These are phyloP conservation scores for Hippocampus comes DNA, from an alignment of 2,113 vertebrate genomes.

Conservation along the genomic window DNA sequence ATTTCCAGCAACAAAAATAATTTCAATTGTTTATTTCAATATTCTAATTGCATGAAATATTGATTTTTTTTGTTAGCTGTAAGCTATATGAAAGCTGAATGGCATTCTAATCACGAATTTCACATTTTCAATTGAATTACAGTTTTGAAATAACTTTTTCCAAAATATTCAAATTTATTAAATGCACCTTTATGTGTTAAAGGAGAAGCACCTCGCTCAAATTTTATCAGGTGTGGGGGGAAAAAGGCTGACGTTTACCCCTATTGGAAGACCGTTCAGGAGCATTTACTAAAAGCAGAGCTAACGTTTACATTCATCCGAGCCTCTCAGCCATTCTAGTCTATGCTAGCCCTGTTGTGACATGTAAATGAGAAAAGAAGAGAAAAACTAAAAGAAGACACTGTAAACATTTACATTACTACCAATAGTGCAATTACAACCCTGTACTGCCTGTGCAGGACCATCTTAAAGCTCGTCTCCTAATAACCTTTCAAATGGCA, in stretches of 20 bases:
- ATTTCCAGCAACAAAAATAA: no score
- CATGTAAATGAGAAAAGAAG: constrained; percentile 43
- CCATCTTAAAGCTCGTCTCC: constrained; percentile 40
- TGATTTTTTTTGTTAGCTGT: neutral
- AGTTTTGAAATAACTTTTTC: neutral
- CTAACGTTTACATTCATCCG: constrained; percentile 65
- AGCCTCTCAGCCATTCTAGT: constrained; percentile 34
- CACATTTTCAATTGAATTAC: neutral
- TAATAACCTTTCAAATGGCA: constrained; percentile 44
- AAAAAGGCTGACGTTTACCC: neutral
- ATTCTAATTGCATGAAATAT: neutral
- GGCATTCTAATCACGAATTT: neutral
- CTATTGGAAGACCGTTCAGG: constrained; percentile 6
- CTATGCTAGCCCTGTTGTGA: constrained; percentile 24
- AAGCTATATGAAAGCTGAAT: no score
- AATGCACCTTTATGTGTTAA: neutral
- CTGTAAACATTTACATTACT: constrained; percentile 54
- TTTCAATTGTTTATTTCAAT: neutral
- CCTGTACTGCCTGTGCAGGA: constrained; percentile 55
- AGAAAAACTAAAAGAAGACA: constrained; percentile 11
- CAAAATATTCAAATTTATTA: neutral
- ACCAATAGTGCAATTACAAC: constrained; percentile 68
- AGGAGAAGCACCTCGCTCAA: neutral
- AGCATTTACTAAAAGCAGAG: constrained; percentile 42
- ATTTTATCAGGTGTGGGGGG: neutral